phyloP scores from a whole-genome alignment of 2,888 invertebrate species.

The Chrysotoxum bicinctum region DNA sequence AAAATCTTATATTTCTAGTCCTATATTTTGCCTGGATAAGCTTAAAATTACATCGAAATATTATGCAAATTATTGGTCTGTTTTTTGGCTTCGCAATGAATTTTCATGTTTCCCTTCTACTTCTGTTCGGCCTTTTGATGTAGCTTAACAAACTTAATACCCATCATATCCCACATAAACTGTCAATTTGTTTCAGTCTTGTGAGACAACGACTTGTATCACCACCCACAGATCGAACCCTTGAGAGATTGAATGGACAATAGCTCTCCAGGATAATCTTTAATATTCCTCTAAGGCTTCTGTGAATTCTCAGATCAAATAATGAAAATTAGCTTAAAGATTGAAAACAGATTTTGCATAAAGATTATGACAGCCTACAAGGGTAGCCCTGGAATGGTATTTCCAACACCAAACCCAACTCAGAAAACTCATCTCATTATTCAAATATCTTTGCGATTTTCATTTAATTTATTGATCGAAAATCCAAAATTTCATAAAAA shows the following conservation, averaged over 20 bases:
- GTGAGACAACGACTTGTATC: no score
- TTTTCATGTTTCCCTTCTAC: not conserved
- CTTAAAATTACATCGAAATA: no score
- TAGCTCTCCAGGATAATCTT: no score
- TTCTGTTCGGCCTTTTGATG: not conserved
- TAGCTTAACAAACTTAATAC: not conserved
- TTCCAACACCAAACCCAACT: not conserved
- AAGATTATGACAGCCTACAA: not conserved
- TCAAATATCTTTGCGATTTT: constrained; percentile 8
- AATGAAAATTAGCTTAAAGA: not conserved
- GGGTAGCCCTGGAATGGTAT: not conserved
- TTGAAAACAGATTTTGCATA: not conserved
- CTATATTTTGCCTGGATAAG: no score
- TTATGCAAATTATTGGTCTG: not conserved
- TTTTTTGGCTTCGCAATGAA: no score
- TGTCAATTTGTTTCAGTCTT: not conserved
- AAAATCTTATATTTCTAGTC: no score
- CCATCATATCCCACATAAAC: not conserved
- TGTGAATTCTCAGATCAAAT: not conserved
- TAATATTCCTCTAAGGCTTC: no score
- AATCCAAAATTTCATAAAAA: not conserved
- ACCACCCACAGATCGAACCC: not conserved
- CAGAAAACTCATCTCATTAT: not conserved
- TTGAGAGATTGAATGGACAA: no score
- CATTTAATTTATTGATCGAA: not conserved